Percentiles rank a stretch among this genome's conserved stretches.
phyloP scores from a whole-genome alignment of 2,797 vertebrate genomes.

The Tenualosa thibaudeaui region DNA sequence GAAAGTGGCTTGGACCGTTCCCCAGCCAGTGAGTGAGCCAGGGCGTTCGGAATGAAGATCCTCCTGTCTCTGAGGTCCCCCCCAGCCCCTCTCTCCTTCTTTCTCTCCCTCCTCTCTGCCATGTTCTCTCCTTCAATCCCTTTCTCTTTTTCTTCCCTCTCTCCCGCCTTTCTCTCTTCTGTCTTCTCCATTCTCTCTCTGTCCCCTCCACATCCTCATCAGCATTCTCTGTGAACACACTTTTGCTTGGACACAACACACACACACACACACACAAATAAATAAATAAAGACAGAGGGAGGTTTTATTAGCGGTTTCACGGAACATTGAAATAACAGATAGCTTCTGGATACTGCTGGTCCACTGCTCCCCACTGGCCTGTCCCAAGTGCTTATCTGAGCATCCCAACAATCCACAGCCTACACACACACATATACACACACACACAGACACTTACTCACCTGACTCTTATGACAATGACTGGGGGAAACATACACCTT shows the following conservation, averaged over 20 bases:
- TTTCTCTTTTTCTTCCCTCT: not conserved
- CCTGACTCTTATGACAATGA: not conserved
- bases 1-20: conserved; percentile 8
- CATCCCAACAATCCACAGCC: not conserved
- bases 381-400: not conserved
- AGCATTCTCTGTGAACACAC: not conserved
- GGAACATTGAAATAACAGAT: conserved; percentile 45
- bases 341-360: conserved; percentile 13
- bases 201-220: not conserved
- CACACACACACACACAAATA: not conserved
- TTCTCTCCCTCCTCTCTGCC: not conserved
- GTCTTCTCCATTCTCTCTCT: not conserved
- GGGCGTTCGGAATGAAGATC: not conserved
- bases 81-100: not conserved
- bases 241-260: not conserved
- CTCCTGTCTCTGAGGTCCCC: not conserved
- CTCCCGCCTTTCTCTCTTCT: not conserved
- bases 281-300: conserved; percentile 8
- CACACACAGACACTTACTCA: not conserved
- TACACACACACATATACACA: not conserved
- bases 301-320: conserved; percentile 33
- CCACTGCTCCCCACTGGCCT: not conserved
- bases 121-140: not conserved
- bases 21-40: conserved; percentile 6
- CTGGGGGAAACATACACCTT: not conserved